A percentile compares a stretch with the other conserved stretches of the same genome.
These are phyloP conservation scores for Cheilosia pagana DNA, from an alignment of 2,888 invertebrate species.

Conservation along the genomic window DNA sequence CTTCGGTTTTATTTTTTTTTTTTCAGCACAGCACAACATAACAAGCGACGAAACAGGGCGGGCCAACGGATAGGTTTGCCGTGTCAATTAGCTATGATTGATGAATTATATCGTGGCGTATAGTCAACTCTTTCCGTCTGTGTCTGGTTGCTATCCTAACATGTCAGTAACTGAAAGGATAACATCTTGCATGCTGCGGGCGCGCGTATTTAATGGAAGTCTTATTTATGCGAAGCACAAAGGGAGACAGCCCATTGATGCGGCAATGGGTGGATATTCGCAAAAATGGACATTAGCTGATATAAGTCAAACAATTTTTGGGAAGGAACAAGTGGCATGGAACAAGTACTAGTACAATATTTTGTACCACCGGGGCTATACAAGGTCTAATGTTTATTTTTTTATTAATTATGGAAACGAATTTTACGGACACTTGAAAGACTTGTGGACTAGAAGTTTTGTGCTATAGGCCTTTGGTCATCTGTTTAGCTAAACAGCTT, in stretches of 20 bases:
- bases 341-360: too few species aligned
- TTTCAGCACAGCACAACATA: conserved; percentile 18
- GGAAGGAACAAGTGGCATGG: too few species aligned
- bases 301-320: not conserved
- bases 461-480: too few species aligned
- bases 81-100: conserved; percentile 74
- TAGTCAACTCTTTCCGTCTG: conserved; percentile 54
- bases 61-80: conserved; percentile 63
- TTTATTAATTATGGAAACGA: too few species aligned
- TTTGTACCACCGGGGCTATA: too few species aligned
- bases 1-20: conserved; percentile 23
- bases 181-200: conserved; percentile 28
- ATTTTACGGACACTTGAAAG: too few species aligned
- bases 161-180: conserved; percentile 46
- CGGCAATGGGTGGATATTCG: not conserved
- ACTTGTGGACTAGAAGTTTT: too few species aligned
- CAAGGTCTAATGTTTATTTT: too few species aligned
- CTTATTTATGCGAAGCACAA: conserved; percentile 10
- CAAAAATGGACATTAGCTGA: not conserved
- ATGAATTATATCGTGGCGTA: conserved; percentile 61
- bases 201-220: conserved; percentile 14
- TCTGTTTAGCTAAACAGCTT: too few species aligned
- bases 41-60: conserved; percentile 52
- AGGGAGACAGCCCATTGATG: not conserved
- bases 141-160: conserved; percentile 36